Base-by-base conservation (phyloP, 2,888 invertebrate genomes). In the Labia minor region DNA sequence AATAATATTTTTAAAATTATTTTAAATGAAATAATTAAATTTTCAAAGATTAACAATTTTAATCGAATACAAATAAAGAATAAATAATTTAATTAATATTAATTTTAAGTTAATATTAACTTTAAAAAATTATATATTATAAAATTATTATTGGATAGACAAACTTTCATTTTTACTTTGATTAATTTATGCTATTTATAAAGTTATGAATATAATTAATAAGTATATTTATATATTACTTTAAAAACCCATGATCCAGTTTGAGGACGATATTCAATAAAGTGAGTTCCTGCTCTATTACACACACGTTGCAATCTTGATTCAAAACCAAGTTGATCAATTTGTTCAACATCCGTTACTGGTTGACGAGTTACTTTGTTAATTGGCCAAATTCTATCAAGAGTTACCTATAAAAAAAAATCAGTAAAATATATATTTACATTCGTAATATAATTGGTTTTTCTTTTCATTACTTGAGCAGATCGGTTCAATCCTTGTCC, bases 211-310 rank as follows among this genome's bases (percentile, higher is more conserved):
- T n/a, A n/a, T n/a, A n/a, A n/a, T n/a, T n/a, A n/a, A n/a, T n/a
- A n/a, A n/a, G n/a, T n/a, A n/a, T n/a, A n/a, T n/a, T n/a, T n/a
- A n/a, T 26, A 26, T 6, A 75, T 74, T 72, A 90, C 91, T 77
- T 89, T 86, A 78, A 98, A 98, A 65, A 96, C 95, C 97, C 98
- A 99, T 66, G 95, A 94, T 20, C 98, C 98, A 1, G 94, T 95
- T 76, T 92, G 91, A 0, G 96, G 92, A 0, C 95, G 84, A 78
- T 96, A 98, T 75, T 98, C 97, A 3, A 95, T 85, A 77, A 98
- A 99, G 66, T 88, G 86, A 0, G 95, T 94, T 70, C 89, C 89
- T 77, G 95, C 90, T 72, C 90, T 92, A 70, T 87, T 86, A 68
- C 94, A 92, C 0, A 90, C 89, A 26, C 86, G 83, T 16, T 94